Evolutionary conservation across 1,140 invertebrate genomes (phyloP), one percentile per base, ranked within the genome.

Genomic region (Zelostemma sp.): DNA sequence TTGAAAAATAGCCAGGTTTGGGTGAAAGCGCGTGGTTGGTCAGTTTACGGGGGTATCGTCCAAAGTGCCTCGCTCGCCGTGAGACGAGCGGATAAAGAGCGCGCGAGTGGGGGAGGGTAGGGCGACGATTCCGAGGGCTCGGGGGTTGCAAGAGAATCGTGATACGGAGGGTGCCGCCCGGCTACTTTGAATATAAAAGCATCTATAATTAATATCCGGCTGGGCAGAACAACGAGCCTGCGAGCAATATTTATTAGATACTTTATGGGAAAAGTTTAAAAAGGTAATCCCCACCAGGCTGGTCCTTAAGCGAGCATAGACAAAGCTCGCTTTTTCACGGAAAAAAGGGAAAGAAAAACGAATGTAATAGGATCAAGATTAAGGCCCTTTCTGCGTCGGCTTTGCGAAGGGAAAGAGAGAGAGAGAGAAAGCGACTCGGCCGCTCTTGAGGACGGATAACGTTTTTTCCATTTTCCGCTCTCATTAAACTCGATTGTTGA

Each of bases 241-340:
- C 67, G 68, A 70, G 73, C 75, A 77, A 81, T 82, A 80, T 81
- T 82, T 82, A 80, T 80, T 78, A 80, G 75, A 80, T 75, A 78
- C 72, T 81, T 81, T 80, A 81, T 76, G 68, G 77, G 69, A 49
- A 76, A 81, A 81, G 74, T 82, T 82, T 80, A 81, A 81, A 81
- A 81, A 78, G 78, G 74, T 75, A 77, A 80, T 79, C 69, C 74
- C 57, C 61, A 60, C 71, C 72, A 71, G 31, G 43, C 53, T 49
- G 69, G 61, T 74, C 60, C 64, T 77, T 53, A 43, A 55, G 62
- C 56, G 31, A 61, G 12, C 68, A 55, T 65, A 72, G 66, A 72
- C 73, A 76, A 76, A 76, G 69, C 66, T 72, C 28, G 64, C 68
- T 68, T 73, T 61, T 72, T 25, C 46, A 46, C 54, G 6, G 8